phyloP scores from a whole-genome alignment of 2,113 vertebrate genomes.

The Gasterosteus nipponicus region DNA sequence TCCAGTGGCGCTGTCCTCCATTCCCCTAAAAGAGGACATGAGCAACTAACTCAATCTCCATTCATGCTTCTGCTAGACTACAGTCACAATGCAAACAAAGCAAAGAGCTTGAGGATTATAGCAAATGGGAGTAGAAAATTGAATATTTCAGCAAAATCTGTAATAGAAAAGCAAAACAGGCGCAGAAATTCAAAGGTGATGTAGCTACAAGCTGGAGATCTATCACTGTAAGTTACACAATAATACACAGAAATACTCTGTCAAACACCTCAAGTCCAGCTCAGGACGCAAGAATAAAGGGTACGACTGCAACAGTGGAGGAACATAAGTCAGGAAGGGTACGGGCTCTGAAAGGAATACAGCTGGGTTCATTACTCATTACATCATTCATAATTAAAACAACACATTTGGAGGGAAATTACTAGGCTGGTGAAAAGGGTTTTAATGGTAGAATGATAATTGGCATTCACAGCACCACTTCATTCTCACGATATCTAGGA shows the following conservation, averaged over 20 bases:
- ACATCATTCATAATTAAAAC: constrained; percentile 75
- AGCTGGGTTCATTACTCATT: constrained; percentile 69
- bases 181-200: constrained; percentile 45
- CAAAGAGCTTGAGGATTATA: constrained; percentile 59
- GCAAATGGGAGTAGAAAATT: constrained; percentile 41
- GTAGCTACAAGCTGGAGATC: constrained; percentile 37
- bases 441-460: constrained; percentile 74
- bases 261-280: constrained; percentile 28
- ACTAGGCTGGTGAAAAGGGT: constrained; percentile 55
- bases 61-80: constrained; percentile 55
- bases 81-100: constrained; percentile 65
- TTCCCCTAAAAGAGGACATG: constrained; percentile 59
- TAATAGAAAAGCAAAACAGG: constrained; percentile 62
- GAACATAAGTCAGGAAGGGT: constrained; percentile 36
- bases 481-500: constrained; percentile 54
- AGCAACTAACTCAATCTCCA: constrained; percentile 61
- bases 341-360: constrained; percentile 33
- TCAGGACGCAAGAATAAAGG: constrained; percentile 19
- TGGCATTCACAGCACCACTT: constrained; percentile 68
- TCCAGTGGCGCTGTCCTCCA: constrained; percentile 30
- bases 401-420: constrained; percentile 73
- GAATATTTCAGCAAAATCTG: constrained; percentile 55
- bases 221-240: constrained; percentile 38
- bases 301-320: background rate
- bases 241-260: constrained; percentile 18